Conservation (phyloP, 2,797 vertebrate genomes). For the Pseudocheirus occidentalis region DNA sequence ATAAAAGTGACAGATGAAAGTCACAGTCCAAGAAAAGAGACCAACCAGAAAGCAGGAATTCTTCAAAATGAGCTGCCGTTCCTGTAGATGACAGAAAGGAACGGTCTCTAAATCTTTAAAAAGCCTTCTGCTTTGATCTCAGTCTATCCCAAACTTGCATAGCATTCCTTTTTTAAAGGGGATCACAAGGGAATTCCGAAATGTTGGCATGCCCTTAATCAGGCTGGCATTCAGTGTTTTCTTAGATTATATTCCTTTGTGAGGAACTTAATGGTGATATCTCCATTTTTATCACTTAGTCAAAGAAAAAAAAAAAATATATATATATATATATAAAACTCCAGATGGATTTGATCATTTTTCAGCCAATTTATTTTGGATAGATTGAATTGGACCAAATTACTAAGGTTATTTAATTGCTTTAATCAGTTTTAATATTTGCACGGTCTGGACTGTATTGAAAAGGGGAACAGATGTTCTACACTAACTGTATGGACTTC, state of each 20-base stretch:
- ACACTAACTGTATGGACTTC: background rate
- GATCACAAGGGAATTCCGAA: background rate
- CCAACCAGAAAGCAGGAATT: background rate
- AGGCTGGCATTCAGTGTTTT: background rate
- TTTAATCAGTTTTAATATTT: conserved; percentile 62
- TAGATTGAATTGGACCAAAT: conserved; percentile 25
- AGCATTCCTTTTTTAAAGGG: background rate
- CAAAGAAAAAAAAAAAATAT: conserved; percentile 13
- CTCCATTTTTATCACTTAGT: conserved; percentile 34
- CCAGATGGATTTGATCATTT: conserved; percentile 45
- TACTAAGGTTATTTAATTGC: conserved; percentile 47
- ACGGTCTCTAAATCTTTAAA: background rate
- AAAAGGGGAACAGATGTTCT: conserved; percentile 53
- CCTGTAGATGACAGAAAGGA: background rate
- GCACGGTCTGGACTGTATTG: conserved; percentile 32
- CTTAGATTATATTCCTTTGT: background rate
- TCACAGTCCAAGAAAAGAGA: background rate
- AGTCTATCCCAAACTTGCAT: background rate
- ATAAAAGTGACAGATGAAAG: background rate
- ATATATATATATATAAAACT: conserved; percentile 30
- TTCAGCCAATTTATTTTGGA: conserved; percentile 37
- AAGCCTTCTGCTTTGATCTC: background rate
- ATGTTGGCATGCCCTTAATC: background rate
- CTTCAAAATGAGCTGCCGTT: background rate
- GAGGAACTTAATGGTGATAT: background rate